phyloP scores from a whole-genome alignment of 2,113 vertebrate species.

The Pardalotus punctatus region DNA sequence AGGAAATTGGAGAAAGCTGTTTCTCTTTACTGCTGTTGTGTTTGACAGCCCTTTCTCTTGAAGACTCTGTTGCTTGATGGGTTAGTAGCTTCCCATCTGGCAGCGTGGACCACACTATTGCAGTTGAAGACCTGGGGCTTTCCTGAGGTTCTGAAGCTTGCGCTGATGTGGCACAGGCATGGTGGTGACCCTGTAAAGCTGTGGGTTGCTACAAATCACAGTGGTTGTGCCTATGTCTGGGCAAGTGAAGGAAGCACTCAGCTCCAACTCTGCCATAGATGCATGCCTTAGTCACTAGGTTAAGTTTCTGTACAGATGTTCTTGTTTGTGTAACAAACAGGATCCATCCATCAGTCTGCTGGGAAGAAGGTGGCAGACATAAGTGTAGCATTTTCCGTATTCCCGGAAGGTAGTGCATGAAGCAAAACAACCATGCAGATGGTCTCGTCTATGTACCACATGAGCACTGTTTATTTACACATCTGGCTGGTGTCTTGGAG shows the following conservation, averaged over 20 bases:
- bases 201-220: fast-evolving
- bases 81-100: background rate
- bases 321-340: background rate
- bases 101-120: background rate
- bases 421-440: background rate
- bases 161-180: fast-evolving
- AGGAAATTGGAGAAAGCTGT: background rate
- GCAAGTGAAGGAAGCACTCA: background rate
- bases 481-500: background rate
- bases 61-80: background rate
- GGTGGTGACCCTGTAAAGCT: background rate
- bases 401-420: background rate
- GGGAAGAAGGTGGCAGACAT: background rate
- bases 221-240: background rate
- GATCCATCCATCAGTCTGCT: background rate
- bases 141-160: background rate
- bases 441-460: background rate
- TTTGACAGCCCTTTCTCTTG: background rate
- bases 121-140: background rate
- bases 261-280: background rate
- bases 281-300: background rate
- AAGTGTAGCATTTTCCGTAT: background rate
- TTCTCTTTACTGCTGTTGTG: background rate
- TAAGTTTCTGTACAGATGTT: background rate
- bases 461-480: background rate